Evolutionary conservation across 2,113 vertebrate genomes (phyloP), one percentile per base, ranked within the genome.

Genomic region (Ellobius talpinus): DNA sequence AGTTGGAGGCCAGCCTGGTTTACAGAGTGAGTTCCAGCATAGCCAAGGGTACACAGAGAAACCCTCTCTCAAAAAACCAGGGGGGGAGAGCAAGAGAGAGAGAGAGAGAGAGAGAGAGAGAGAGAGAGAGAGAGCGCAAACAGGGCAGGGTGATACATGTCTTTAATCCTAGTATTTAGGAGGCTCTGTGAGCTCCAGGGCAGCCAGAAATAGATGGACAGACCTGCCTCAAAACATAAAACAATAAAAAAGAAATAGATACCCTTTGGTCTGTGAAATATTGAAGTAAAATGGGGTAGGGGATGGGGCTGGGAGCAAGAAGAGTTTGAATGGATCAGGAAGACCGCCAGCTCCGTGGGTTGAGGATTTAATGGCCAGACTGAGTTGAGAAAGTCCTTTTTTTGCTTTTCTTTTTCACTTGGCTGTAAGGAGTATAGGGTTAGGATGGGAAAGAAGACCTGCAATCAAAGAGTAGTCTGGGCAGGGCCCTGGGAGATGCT

Each of bases 401-500:
- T 50, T 39, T 70, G 4, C 1, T 26, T 91, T 91, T 87, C 31
- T 26, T 50, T 58, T 92, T 89, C 73, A 87, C 19, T 73, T 92
- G 87, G 23, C 81, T 95, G 89, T 91, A 72, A 85, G 42, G 63
- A 91, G 45, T 61, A 23, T 50, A 58, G 73, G 55, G 1, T 61
- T 14, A 12, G 39, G 52, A 45, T 45, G 21, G 55, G 42, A n/a
- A 47, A 47, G 66, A n/a, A 10, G 65, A 72, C 17, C 55, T 36
- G 29, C 31, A 1, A 17, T 0, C 7, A 29, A 3, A 36, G 31
- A 74, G n/a, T 8, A 4, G 9, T 24, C 21, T 9, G n/a, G 36
- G 42, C 31, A 31, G 77, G 39, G 65, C n/a, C 33, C 79, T 2
- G 0, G 33, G n/a, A 23, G 42, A 16, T 11, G 17, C 89, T 24